Evolutionary conservation across 2,113 vertebrate genomes (phyloP).

Genomic region (Hemichromis elongatus): DNA sequence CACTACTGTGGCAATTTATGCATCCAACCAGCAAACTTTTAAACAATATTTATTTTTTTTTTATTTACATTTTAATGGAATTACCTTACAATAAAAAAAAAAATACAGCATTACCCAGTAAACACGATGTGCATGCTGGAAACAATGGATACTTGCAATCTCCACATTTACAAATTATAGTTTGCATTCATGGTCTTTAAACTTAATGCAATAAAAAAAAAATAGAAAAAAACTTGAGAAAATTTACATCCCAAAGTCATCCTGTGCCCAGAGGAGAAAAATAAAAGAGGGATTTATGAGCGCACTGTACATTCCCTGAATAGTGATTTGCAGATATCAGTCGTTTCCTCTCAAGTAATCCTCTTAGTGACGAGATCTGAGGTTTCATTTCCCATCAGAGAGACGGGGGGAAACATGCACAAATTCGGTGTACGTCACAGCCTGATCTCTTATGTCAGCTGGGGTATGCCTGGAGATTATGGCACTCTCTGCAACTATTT

Average conservation of each 20-base stretch:
- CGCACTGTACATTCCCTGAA: slow-evolving; percentile 2
- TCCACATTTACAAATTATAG: neutral
- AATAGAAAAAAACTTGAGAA: neutral
- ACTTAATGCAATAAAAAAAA: neutral
- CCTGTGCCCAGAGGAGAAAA: neutral
- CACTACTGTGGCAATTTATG: neutral
- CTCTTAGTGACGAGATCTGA: slow-evolving; percentile 48
- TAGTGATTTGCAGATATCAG: slow-evolving; percentile 31
- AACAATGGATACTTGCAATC: neutral
- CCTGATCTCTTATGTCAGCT: neutral
- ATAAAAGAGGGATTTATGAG: slow-evolving; percentile 20
- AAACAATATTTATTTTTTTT: neutral
- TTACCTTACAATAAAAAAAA: neutral
- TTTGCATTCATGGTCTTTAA: neutral
- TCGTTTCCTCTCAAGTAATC: slow-evolving; percentile 33
- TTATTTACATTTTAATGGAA: neutral
- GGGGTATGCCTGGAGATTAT: neutral
- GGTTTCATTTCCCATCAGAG: slow-evolving; percentile 19
- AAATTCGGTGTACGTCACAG: neutral
- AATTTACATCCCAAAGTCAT: neutral
- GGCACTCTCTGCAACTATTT: neutral
- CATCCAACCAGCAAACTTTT: neutral
- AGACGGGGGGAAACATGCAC: neutral
- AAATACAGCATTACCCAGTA: neutral
- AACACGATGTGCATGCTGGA: neutral